A percentile compares a stretch with the other conserved stretches of the same genome.
These are phyloP conservation scores for Hemicordylus capensis DNA, from an alignment of 2,113 vertebrate genomes.

Conservation along the genomic window DNA sequence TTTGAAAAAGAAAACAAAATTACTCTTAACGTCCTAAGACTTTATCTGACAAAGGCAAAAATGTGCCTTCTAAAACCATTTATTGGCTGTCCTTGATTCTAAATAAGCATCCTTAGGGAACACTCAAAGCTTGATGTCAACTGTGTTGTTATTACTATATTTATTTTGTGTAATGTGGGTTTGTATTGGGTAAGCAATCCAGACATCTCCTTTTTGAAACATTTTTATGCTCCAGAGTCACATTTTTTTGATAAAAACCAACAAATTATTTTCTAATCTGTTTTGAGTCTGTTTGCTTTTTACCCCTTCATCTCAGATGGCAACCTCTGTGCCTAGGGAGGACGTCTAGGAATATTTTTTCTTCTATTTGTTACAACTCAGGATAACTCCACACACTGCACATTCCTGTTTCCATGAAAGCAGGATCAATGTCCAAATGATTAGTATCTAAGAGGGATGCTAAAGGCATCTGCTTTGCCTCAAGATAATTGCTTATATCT, in stretches of 20 bases:
- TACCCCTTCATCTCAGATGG: background rate
- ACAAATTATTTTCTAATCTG: conserved; percentile 5
- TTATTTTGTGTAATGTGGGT: conserved; percentile 40
- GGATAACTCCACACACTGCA: background rate
- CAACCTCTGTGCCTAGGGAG: conserved; percentile 19
- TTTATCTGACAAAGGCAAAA: conserved; percentile 1
- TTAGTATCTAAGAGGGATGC: background rate
- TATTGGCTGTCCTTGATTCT: conserved; percentile 25
- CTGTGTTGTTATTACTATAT: background rate
- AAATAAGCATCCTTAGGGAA: conserved; percentile 27
- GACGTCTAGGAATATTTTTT: background rate
- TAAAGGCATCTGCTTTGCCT: background rate
- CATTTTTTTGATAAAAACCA: conserved; percentile 27
- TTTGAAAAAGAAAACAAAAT: background rate
- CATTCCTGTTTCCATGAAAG: background rate
- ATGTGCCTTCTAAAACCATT: conserved; percentile 32
- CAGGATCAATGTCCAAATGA: conserved; percentile 6
- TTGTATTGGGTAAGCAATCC: conserved; percentile 44
- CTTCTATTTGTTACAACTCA: background rate
- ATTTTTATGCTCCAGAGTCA: conserved; percentile 28
- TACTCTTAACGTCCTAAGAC: background rate
- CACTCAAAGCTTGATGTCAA: conserved; percentile 25
- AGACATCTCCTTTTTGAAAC: conserved; percentile 33
- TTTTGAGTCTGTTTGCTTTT: background rate
- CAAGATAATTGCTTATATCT: background rate